These are phyloP conservation scores for Siniperca undulata DNA, from an alignment of 2,797 vertebrate genomes.

Conservation along the genomic window DNA sequence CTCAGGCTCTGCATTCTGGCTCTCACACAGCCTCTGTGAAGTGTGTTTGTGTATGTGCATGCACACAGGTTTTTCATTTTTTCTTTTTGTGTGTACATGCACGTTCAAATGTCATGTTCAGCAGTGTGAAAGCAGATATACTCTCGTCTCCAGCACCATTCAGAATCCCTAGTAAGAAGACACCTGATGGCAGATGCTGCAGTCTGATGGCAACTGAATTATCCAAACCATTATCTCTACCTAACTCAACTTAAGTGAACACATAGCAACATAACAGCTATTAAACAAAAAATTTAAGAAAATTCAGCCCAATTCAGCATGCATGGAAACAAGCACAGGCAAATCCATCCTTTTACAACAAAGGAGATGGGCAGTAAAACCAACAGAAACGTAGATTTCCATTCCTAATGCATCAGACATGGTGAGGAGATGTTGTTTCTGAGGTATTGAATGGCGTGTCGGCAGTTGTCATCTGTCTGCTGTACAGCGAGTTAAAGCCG, in stretches of 20 bases:
- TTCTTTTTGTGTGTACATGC: constrained; percentile 53
- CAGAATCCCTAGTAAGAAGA: constrained; percentile 83
- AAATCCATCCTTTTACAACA: constrained; percentile 55
- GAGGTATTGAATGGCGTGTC: constrained; percentile 61
- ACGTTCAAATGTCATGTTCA: constrained; percentile 79
- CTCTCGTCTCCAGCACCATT: constrained; percentile 78
- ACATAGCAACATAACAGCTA: constrained; percentile 12
- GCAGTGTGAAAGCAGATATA: constrained; percentile 84
- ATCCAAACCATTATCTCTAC: constrained; percentile 64
- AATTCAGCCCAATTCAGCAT: constrained; percentile 27
- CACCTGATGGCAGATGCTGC: constrained; percentile 85
- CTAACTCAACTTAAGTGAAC: constrained; percentile 17
- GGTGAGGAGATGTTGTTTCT: constrained; percentile 65
- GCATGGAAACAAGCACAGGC: constrained; percentile 41
- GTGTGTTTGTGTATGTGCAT: constrained; percentile 17
- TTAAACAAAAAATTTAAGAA: constrained; percentile 22
- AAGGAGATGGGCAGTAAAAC: constrained; percentile 52
- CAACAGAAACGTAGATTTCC: constrained; percentile 62
- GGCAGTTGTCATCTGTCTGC: constrained; percentile 77
- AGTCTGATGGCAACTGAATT: constrained; percentile 81
- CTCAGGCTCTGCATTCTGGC: constrained; percentile 77
- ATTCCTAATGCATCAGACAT: constrained; percentile 74
- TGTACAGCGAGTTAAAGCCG: constrained; percentile 70
- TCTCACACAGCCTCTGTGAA: constrained; percentile 76
- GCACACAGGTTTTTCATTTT: constrained; percentile 3